Base-by-base conservation (phyloP, 2,113 vertebrate genomes). In the Pedionomus torquatus region DNA sequence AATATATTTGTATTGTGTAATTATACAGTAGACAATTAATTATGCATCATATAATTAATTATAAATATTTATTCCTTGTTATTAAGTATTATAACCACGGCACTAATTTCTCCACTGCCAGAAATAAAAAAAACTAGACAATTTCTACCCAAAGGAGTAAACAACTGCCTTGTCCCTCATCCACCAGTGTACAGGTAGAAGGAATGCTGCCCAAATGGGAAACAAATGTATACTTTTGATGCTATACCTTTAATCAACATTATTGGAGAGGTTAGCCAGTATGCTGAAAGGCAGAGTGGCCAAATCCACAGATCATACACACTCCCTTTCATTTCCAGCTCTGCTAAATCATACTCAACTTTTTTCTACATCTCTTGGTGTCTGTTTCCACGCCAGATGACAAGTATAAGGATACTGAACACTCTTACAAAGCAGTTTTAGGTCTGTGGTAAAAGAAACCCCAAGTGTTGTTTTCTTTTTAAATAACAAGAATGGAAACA, bases 11-110 rank as follows among this genome's bases (percentile, higher is more conserved):
- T 41, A 63, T 82, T 57, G 51, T n/a, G 12, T 21, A 94, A 83
- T 95, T 85, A 49, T 52, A 84, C 12, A 41, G 49, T 58, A 70
- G 11, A 49, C 33, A 63, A 54, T 80, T 46, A 83, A 78, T 61
- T 94, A 77, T 63, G 6, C 4, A 84, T 49, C 13, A 63, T 20
- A 69, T 18, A 82, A 75, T 44, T 81, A 0, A 49, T 87, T 78
- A 66, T 7, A 70, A 75, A 92, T 95, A 91, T 91, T 78, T 87
- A 75, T 81, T 74, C 37, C 11, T 54, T 41, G 28, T 75, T 88
- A 48, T 57, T 92, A 44, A 66, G 65, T 81, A 49, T 46, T 75
- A 85, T 60, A 77, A 5, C 8, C 31, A 75, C 6, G 79, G 15
- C 28, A 69, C 31, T 65, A 77, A 65, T 72, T 88, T 79, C 21